phyloP scores from a whole-genome alignment of 2,797 vertebrate genomes.

The Chaetodon trifasciatus region DNA sequence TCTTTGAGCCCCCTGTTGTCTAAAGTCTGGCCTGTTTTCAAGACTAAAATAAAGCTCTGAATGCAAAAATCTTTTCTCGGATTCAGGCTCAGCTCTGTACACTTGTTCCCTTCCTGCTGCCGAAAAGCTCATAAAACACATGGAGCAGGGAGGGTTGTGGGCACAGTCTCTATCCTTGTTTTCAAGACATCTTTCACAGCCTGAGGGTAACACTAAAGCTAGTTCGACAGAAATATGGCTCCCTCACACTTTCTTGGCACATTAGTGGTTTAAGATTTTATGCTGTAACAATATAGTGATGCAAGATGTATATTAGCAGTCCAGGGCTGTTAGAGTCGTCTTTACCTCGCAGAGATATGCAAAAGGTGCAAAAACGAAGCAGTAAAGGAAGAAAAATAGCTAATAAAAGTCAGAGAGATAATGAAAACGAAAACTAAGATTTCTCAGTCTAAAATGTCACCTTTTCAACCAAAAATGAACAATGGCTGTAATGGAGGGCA shows the following conservation, averaged over 20 bases:
- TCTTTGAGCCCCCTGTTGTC: too few relatives aligned
- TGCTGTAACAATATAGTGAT: constrained; percentile 2
- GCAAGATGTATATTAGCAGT: background rate
- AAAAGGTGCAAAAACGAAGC: background rate
- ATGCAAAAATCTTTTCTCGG: constrained; percentile 15
- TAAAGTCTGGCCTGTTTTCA: background rate
- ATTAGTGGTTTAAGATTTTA: background rate
- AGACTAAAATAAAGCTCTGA: constrained; percentile 38
- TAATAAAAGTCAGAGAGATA: background rate
- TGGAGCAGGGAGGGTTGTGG: background rate
- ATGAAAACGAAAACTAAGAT: background rate
- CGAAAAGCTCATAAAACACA: constrained; percentile 20
- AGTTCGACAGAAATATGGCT: constrained; percentile 11
- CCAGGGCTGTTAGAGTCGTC: background rate
- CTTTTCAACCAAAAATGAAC: background rate
- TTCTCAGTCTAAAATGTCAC: background rate
- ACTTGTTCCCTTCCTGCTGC: constrained; percentile 26
- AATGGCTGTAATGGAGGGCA: background rate
- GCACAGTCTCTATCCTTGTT: constrained; percentile 21
- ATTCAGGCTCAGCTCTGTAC: constrained; percentile 23
- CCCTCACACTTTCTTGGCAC: background rate
- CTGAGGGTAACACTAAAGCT: constrained; percentile 10
- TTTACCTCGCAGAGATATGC: background rate
- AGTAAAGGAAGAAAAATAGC: background rate
- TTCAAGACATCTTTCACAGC: constrained; percentile 32